Evolutionary conservation across 2,888 invertebrate species (phyloP).

Genomic region (Endotricha flammealis): DNA sequence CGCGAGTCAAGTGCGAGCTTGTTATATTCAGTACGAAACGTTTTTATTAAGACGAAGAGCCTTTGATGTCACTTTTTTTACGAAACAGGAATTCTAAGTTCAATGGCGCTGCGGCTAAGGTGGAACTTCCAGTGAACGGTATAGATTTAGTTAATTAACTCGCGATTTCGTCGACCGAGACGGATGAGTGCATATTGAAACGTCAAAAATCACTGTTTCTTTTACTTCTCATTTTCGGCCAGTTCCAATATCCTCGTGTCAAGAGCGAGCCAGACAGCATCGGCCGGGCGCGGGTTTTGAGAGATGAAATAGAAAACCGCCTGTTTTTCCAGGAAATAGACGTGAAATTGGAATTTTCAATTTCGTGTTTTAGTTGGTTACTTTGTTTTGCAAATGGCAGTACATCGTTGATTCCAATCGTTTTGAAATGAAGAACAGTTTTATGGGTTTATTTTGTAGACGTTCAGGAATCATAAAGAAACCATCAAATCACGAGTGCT

Average conservation of each 20-base stretch:
- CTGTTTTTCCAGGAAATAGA: conserved; percentile 70
- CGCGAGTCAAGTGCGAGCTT: conserved; percentile 64
- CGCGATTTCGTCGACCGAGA: conserved; percentile 35
- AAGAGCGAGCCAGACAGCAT: conserved; percentile 54
- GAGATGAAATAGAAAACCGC: conserved; percentile 62
- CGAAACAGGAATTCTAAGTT: conserved; percentile 14
- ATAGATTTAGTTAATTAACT: conserved; percentile 50
- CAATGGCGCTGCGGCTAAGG: conserved; percentile 22
- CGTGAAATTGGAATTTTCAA: conserved; percentile 66
- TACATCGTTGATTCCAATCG: conserved; percentile 20
- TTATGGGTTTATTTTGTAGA: neutral
- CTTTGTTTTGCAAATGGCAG: conserved; percentile 46
- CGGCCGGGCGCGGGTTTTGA: conserved; percentile 44
- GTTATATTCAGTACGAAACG: conserved; percentile 53
- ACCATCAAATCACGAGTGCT: too few relatives aligned
- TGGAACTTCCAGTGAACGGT: conserved; percentile 30
- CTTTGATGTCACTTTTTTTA: conserved; percentile 42
- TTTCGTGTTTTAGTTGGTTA: conserved; percentile 55
- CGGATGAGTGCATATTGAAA: conserved; percentile 75
- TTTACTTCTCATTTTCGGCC: conserved; percentile 71
- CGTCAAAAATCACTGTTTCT: conserved; percentile 71
- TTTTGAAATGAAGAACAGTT: conserved; percentile 1
- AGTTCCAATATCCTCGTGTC: conserved; percentile 70
- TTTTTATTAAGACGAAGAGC: conserved; percentile 53
- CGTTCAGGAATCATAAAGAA: too few relatives aligned